These are phyloP conservation scores for Teleiodes luculella DNA, from an alignment of 2,888 invertebrate species.

Conservation along the genomic window DNA sequence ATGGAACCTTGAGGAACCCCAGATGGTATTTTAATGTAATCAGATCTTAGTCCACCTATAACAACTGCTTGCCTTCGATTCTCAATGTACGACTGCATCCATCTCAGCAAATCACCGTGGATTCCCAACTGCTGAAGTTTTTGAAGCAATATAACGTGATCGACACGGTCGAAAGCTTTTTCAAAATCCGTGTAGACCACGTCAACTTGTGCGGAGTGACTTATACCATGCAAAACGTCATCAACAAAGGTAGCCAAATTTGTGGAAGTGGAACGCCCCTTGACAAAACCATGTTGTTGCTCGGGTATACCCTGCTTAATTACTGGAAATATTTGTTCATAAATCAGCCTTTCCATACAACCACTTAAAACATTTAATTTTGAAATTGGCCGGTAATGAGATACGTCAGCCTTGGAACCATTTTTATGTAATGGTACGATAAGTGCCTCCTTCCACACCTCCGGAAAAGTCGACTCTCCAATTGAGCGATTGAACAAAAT, in stretches of 20 bases:
- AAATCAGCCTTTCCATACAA: not conserved
- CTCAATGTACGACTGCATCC: too few species aligned
- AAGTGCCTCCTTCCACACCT: not conserved
- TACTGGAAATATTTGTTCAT: not conserved
- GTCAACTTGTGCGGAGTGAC: not conserved
- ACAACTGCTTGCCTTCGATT: too few species aligned
- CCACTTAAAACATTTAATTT: not conserved
- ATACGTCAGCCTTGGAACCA: not conserved
- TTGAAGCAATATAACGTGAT: too few species aligned
- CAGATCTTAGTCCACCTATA: too few species aligned
- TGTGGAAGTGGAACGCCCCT: not conserved
- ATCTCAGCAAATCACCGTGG: too few species aligned
- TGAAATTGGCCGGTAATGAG: not conserved
- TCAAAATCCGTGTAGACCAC: too few species aligned
- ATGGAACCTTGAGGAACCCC: too few species aligned
- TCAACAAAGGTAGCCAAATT: not conserved
- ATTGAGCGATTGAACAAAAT: not conserved
- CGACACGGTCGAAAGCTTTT: too few species aligned
- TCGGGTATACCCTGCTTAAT: not conserved
- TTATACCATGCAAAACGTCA: not conserved
- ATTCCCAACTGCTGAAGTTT: too few species aligned
- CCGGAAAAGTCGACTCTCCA: not conserved
- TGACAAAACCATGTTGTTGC: not conserved
- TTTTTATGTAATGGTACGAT: not conserved
- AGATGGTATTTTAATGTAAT: too few species aligned